These are phyloP conservation scores for Narcine bancroftii DNA, from an alignment of 2,113 vertebrate species.

Conservation along the genomic window DNA sequence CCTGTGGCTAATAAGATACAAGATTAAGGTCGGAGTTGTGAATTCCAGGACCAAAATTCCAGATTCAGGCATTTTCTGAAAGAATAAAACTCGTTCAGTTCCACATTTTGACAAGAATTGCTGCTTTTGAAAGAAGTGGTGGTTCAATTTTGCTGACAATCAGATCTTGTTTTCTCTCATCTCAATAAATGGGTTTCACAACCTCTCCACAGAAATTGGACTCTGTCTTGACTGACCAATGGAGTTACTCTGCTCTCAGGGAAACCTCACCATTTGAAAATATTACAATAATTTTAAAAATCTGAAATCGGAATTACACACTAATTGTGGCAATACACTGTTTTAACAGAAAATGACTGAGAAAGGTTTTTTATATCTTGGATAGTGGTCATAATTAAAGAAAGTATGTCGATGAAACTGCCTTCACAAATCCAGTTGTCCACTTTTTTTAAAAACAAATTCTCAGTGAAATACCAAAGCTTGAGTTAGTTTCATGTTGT, in stretches of 20 bases:
- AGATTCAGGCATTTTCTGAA: neutral
- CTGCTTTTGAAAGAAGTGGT: neutral
- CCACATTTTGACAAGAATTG: neutral
- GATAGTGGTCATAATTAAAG: neutral
- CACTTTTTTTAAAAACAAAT: neutral
- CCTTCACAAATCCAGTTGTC: neutral
- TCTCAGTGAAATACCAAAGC: neutral
- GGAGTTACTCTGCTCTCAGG: neutral
- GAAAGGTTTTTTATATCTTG: neutral
- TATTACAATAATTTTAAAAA: neutral
- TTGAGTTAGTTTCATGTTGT: no score
- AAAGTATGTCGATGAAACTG: neutral
- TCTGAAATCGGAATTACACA: neutral
- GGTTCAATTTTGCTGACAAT: neutral
- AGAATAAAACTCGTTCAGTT: neutral
- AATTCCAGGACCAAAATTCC: neutral
- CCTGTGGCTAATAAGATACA: neutral
- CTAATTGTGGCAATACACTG: neutral
- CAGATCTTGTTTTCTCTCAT: neutral
- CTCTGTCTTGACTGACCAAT: neutral
- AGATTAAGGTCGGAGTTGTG: neutral
- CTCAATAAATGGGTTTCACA: neutral
- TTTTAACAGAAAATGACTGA: neutral
- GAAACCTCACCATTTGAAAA: neutral
- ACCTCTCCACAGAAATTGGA: neutral